Base-by-base conservation (phyloP, 2,113 vertebrate species). In the Spea multiplicata region DNA sequence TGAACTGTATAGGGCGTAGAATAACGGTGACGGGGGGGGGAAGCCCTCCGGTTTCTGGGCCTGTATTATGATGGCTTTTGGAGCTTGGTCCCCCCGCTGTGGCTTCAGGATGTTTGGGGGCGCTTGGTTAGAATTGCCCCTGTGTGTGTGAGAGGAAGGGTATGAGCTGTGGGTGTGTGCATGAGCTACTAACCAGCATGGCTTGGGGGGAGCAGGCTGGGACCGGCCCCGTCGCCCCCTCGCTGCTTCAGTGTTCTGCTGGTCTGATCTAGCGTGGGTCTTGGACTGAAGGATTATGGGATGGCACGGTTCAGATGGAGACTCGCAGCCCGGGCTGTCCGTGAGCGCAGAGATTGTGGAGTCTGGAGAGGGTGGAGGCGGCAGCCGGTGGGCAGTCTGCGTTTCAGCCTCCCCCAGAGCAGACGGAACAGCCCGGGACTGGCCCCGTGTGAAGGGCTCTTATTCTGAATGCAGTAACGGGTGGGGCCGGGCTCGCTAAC, bases 51-150 rank as follows among this genome's bases (percentile, higher is more conserved):
- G 44, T 46, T 46, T 47, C 64, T 30, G 64, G 6, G 17, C 9
- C 16, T 30, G 9, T 44, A 82, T 87, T 87, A 85, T 71, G 46
- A 1, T 61, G 62, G 73, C 76, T 83, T 84, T 71, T 6, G 16
- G 66, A 46, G 44, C 66, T 46, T 8, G 44, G 8, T 14, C 66
- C 7, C 14, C 10, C 44, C 14, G 5, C 78, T 12, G 2, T 4
- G 57, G 76, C 53, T 80, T 83, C 30, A 0, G 14, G 80, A 1
- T 66, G 46, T 66, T n/a, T 46, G 13, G n/a, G 52, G 62, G 69
- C 53, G 53, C 55, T 71, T 75, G 57, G 46, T 14, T 64, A 71
- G 17, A 71, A 6, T n/a, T 7, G 48, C n/a, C 45, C 44, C 30
- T 16, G 17, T 14, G 16, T 62, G 49, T 71, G 48, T 13, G 44